Percentiles rank a stretch among this genome's conserved stretches.
These are phyloP conservation scores for Helicoverpa armigera DNA, from an alignment of 1,140 invertebrate genomes.

Conservation along the genomic window DNA sequence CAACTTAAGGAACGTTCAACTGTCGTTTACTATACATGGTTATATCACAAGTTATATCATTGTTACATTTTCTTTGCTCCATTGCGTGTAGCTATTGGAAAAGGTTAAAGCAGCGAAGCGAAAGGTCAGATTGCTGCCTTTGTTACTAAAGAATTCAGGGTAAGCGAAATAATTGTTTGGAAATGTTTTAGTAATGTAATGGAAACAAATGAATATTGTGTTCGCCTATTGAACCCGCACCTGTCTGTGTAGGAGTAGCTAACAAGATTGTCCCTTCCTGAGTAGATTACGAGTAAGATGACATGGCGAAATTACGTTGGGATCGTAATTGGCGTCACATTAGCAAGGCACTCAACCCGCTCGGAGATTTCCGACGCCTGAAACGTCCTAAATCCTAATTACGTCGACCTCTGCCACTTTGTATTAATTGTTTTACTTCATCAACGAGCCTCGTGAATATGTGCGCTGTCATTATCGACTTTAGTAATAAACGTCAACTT, in stretches of 20 bases:
- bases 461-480: background rate
- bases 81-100: background rate
- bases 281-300: background rate
- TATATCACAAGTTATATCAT: background rate
- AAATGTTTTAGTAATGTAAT: too few species aligned
- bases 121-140: background rate
- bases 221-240: background rate
- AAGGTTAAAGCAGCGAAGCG: background rate
- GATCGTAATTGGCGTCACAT: conserved; percentile 10
- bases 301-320: background rate
- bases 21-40: conserved; percentile 14
- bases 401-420: conserved; percentile 31
- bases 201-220: too few species aligned
- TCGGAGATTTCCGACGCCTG: background rate
- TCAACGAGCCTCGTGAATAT: background rate
- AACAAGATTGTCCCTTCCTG: background rate
- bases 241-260: background rate
- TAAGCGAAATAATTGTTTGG: background rate
- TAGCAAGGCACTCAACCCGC: conserved; percentile 5
- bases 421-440: conserved; percentile 37
- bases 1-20: conserved; percentile 33
- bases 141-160: background rate
- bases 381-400: conserved; percentile 43
- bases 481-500: background rate
- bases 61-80: background rate